phyloP scores from a whole-genome alignment of 2,888 invertebrate species.

The Oconnorella tubifera region DNA sequence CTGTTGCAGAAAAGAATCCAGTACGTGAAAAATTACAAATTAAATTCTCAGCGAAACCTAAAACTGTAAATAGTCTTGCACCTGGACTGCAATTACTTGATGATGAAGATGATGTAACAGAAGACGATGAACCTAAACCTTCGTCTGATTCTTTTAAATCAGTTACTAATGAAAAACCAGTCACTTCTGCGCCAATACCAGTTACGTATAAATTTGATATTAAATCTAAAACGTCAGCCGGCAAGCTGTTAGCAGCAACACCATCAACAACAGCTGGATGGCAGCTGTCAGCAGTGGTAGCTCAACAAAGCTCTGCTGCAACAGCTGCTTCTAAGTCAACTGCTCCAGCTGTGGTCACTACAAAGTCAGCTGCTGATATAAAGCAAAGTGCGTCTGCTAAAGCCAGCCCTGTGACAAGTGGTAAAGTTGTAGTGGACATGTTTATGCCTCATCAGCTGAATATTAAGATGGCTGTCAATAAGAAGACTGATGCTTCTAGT shows the following conservation, averaged over 20 bases:
- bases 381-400: too few species aligned
- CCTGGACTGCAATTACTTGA: neutral
- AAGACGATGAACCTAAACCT: too few species aligned
- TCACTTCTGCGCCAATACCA: neutral
- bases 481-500: too few species aligned
- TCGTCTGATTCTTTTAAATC: too few species aligned
- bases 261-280: neutral
- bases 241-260: neutral
- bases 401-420: too few species aligned
- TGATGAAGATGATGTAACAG: neutral
- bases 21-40: too few species aligned
- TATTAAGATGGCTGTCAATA: too few species aligned
- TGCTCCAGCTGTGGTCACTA: neutral
- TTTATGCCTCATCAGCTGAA: neutral
- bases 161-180: neutral
- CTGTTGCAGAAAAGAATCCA: too few species aligned
- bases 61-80: too few species aligned
- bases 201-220: neutral
- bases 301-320: neutral
- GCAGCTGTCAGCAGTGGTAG: conserved; percentile 3
- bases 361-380: too few species aligned
- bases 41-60: too few species aligned
- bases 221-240: neutral
- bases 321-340: neutral
- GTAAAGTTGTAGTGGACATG: neutral